Evolutionary conservation across 1,140 invertebrate species (phyloP).

Genomic region (Zaprionus tsacasi): DNA sequence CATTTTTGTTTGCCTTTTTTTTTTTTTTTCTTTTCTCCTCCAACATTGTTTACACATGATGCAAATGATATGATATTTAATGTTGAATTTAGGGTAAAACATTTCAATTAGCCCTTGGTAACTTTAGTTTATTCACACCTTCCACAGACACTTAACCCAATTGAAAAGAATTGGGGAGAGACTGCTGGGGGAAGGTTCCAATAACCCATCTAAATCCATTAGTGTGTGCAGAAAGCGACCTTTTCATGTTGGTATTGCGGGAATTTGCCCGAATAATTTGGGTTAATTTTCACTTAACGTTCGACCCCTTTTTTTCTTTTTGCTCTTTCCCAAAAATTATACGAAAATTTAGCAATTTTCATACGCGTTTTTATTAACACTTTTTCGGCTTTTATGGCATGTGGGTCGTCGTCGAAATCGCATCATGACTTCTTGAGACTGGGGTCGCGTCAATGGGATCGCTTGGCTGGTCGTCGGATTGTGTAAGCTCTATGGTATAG

Average conservation of each 20-base stretch:
- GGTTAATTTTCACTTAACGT: slow-evolving; percentile 68
- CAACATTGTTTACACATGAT: slow-evolving; percentile 24
- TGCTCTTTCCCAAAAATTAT: slow-evolving; percentile 41
- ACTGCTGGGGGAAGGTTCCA: no score
- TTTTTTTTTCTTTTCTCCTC: slow-evolving; percentile 11
- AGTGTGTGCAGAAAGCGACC: slow-evolving; percentile 78
- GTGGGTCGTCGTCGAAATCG: slow-evolving; percentile 48
- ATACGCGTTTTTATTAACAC: slow-evolving; percentile 52
- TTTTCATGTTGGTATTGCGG: slow-evolving; percentile 21
- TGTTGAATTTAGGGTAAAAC: slow-evolving; percentile 8
- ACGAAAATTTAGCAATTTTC: slow-evolving; percentile 73
- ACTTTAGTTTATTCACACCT: slow-evolving; percentile 20
- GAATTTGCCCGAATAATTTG: slow-evolving; percentile 12
- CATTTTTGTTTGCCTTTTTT: slow-evolving; percentile 27
- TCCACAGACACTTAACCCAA: slow-evolving; percentile 2
- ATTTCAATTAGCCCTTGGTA: slow-evolving; percentile 24
- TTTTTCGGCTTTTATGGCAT: slow-evolving; percentile 66
- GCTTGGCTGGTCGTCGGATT: slow-evolving; percentile 63
- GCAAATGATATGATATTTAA: slow-evolving; percentile 31
- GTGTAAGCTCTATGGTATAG: slow-evolving; percentile 57
- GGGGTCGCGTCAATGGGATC: slow-evolving; percentile 45
- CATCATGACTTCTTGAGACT: slow-evolving; percentile 26
- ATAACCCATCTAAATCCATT: slow-evolving; percentile 48
- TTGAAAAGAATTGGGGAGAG: background rate
- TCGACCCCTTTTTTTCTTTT: slow-evolving; percentile 38